Conservation (phyloP, 1,140 invertebrate species). For the Nebria ingens region DNA sequence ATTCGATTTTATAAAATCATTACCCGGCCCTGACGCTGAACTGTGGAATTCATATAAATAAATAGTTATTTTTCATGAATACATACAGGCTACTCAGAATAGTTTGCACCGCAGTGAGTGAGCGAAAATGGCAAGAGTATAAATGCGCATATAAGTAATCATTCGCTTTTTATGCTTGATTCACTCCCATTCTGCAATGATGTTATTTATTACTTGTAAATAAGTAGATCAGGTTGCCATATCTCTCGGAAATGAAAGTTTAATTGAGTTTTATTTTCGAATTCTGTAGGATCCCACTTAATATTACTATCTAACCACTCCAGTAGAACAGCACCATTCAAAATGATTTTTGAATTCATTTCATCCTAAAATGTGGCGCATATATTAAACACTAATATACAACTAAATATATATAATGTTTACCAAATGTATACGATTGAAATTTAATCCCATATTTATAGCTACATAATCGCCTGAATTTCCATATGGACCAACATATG, state of each 20-base stretch:
- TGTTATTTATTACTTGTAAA: slow-evolving; percentile 38
- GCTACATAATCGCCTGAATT: slow-evolving; percentile 18
- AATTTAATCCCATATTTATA: slow-evolving; percentile 20
- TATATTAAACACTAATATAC: slow-evolving; percentile 13
- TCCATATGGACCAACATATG: slow-evolving; percentile 23
- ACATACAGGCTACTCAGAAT: not conserved
- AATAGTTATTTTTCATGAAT: not conserved
- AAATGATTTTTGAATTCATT: slow-evolving; percentile 20
- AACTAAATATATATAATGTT: slow-evolving; percentile 14
- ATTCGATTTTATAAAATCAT: slow-evolving; percentile 18
- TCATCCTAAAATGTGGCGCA: slow-evolving; percentile 24
- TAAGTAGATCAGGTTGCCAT: slow-evolving; percentile 34
- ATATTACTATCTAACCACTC: slow-evolving; percentile 34
- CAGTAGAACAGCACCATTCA: slow-evolving; percentile 23
- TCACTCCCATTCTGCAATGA: too few relatives aligned
- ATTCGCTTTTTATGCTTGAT: too few relatives aligned
- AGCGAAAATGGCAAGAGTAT: too few relatives aligned
- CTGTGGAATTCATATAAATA: not conserved
- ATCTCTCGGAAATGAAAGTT: slow-evolving; percentile 29
- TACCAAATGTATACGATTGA: slow-evolving; percentile 24
- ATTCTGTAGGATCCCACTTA: slow-evolving; percentile 30
- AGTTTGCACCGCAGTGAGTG: too few relatives aligned
- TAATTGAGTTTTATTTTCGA: slow-evolving; percentile 26
- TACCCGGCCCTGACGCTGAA: not conserved
- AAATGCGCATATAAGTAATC: too few relatives aligned